These are phyloP conservation scores for Ecliptopera silaceata DNA, from an alignment of 2,888 invertebrate genomes.

Conservation along the genomic window DNA sequence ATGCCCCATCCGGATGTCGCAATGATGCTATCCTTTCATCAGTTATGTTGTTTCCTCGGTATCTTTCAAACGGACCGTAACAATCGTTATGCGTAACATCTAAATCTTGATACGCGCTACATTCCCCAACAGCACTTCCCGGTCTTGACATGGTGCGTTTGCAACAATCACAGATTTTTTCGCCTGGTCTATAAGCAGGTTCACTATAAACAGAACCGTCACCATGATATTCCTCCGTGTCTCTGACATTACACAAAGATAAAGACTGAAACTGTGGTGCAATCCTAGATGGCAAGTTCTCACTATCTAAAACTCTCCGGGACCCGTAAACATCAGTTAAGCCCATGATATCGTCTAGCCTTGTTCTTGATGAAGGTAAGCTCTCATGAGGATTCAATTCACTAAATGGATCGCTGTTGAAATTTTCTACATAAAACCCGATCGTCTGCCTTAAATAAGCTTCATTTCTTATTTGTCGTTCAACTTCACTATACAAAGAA, in stretches of 20 bases:
- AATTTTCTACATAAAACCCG: conserved; percentile 82
- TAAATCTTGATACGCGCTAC: conserved; percentile 83
- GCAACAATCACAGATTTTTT: conserved; percentile 90
- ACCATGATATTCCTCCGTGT: conserved; percentile 85
- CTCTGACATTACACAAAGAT: conserved; percentile 87
- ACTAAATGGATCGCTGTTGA: conserved; percentile 56
- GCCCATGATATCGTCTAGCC: conserved; percentile 91
- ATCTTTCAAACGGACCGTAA: conserved; percentile 86
- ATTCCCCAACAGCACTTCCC: conserved; percentile 86
- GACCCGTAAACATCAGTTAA: conserved; percentile 92
- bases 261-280: conserved; percentile 88
- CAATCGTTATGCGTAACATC: conserved; percentile 77
- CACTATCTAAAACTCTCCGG: conserved; percentile 88
- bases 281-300: conserved; percentile 80
- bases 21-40: conserved; percentile 87
- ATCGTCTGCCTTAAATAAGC: conserved; percentile 83
- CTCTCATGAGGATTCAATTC: conserved; percentile 77
- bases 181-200: conserved; percentile 89
- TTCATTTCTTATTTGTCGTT: conserved; percentile 85
- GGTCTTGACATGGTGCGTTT: conserved; percentile 87
- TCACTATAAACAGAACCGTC: conserved; percentile 94
- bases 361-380: conserved; percentile 73
- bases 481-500: conserved; percentile 86
- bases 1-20: conserved; percentile 95
- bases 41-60: conserved; percentile 79